Evolutionary conservation across 1,140 invertebrate species (phyloP).

Genomic region (Calliopsis andreniformis): DNA sequence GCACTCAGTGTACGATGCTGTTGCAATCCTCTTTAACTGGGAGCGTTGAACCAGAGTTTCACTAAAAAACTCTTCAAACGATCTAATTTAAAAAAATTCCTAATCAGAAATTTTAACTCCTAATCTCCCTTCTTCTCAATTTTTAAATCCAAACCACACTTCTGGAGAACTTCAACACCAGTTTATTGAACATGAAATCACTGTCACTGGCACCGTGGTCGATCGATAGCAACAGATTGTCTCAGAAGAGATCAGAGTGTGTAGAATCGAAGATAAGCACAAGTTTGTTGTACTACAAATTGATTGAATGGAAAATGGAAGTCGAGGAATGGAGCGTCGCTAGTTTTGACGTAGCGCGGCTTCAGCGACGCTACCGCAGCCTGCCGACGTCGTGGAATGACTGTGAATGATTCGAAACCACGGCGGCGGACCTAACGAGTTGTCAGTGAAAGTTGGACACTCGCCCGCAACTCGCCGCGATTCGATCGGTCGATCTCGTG

Average conservation of each 20-base stretch:
- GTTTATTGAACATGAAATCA: neutral
- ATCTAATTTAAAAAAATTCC: too few relatives aligned
- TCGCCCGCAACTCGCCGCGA: slow-evolving; percentile 54
- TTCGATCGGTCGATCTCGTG: slow-evolving; percentile 37
- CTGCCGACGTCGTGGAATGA: slow-evolving; percentile 73
- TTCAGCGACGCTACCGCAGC: slow-evolving; percentile 50
- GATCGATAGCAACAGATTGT: too few relatives aligned
- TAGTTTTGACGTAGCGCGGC: neutral
- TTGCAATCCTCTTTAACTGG: too few relatives aligned
- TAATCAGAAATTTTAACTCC: too few relatives aligned
- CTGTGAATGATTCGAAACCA: slow-evolving; percentile 77
- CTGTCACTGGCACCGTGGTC: neutral
- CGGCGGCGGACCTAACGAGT: slow-evolving; percentile 69
- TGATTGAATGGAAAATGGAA: neutral
- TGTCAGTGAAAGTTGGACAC: slow-evolving; percentile 77
- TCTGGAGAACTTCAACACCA: neutral
- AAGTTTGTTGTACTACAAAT: too few relatives aligned
- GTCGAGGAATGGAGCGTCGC: neutral
- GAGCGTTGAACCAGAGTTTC: too few relatives aligned
- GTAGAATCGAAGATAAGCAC: too few relatives aligned
- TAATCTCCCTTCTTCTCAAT: too few relatives aligned
- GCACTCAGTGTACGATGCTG: slow-evolving; percentile 1
- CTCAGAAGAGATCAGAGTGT: too few relatives aligned
- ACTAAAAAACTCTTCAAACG: too few relatives aligned
- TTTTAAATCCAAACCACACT: too few relatives aligned